Conservation (phyloP, 1,140 invertebrate genomes). For the Sycophaga agraensis region DNA sequence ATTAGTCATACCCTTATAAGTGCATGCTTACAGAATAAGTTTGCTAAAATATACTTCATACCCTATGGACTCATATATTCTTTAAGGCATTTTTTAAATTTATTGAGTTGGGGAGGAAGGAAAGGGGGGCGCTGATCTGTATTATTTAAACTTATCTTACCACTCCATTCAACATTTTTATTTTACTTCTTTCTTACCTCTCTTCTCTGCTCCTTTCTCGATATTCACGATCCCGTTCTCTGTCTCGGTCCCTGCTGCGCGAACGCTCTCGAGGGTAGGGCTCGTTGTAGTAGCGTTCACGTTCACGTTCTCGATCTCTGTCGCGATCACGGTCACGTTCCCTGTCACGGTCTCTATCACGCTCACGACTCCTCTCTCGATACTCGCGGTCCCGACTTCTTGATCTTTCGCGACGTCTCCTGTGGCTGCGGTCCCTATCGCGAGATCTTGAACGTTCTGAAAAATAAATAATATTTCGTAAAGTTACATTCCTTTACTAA, state of each 20-base stretch:
- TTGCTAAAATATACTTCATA: too few relatives aligned
- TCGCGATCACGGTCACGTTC: constrained; percentile 68
- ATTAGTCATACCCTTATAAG: too few relatives aligned
- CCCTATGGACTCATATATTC: too few relatives aligned
- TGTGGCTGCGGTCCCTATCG: constrained; percentile 71
- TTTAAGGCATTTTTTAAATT: too few relatives aligned
- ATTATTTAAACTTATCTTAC: too few relatives aligned
- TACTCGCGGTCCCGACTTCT: constrained; percentile 77
- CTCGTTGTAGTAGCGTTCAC: constrained; percentile 55
- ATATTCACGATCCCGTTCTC: constrained; percentile 68
- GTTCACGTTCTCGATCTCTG: constrained; percentile 62
- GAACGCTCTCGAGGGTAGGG: constrained; percentile 60
- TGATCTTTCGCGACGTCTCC: constrained; percentile 74
- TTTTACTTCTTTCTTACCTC: constrained; percentile 68
- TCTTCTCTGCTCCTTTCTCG: constrained; percentile 71
- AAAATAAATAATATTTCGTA: too few relatives aligned
- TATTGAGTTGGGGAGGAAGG: too few relatives aligned
- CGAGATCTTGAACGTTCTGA: constrained; percentile 73
- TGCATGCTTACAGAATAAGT: too few relatives aligned
- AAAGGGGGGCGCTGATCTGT: too few relatives aligned
- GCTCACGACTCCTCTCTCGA: constrained; percentile 70
- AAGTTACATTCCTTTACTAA: too few relatives aligned
- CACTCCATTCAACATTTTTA: too few relatives aligned
- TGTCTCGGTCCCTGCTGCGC: constrained; percentile 71
- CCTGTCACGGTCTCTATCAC: constrained; percentile 64